phyloP scores from a whole-genome alignment of 2,797 vertebrate species.

The Rhinatrema bivittatum region DNA sequence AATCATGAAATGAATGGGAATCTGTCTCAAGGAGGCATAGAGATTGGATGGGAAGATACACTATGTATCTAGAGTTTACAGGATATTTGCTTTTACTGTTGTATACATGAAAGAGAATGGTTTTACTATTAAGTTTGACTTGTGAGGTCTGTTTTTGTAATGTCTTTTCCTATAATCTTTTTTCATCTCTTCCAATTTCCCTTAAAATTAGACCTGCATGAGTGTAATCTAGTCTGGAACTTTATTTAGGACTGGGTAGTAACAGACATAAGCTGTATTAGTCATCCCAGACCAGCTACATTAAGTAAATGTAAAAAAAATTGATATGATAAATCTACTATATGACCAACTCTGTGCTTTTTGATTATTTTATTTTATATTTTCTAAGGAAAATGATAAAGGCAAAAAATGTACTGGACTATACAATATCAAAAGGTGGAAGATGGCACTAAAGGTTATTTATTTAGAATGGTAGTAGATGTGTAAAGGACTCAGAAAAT shows the following conservation, averaged over 20 bases:
- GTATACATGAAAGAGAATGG: conserved; percentile 51
- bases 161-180: conserved; percentile 58
- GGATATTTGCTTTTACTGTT: conserved; percentile 94
- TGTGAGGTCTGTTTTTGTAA: conserved; percentile 56
- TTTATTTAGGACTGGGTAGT: conserved; percentile 39
- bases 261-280: conserved; percentile 31
- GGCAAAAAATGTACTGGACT: background rate
- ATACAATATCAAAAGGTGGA: conserved; percentile 9
- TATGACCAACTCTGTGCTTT: conserved; percentile 25
- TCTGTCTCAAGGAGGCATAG: conserved; percentile 73
- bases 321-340: conserved; percentile 17
- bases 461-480: conserved; percentile 7
- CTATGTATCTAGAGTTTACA: conserved; percentile 68
- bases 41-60: conserved; percentile 82
- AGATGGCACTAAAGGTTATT: conserved; percentile 5
- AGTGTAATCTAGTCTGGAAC: conserved; percentile 72
- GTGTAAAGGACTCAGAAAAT: conserved; percentile 7
- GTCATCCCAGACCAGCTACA: conserved; percentile 31
- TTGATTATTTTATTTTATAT: too few relatives aligned
- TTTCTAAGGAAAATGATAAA: conserved; percentile 27
- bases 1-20: conserved; percentile 85
- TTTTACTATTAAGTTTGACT: conserved; percentile 58
- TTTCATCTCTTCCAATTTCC: conserved; percentile 82
- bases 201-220: conserved; percentile 69
- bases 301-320: conserved; percentile 41